phyloP scores from a whole-genome alignment of 2,888 invertebrate species.

The Agrochola lota region DNA sequence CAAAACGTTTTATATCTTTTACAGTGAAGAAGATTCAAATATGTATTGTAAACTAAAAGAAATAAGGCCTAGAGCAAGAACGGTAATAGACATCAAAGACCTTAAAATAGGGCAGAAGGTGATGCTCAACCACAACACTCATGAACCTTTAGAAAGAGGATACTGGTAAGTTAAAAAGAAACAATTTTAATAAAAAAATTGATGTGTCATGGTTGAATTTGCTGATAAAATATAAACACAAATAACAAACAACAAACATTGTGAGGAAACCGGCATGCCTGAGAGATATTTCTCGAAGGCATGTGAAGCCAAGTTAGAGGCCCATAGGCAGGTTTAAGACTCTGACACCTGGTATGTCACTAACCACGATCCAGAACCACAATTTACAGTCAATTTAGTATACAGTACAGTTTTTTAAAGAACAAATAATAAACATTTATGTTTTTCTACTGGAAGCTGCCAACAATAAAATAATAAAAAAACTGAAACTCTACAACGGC shows the following conservation, averaged over 20 bases:
- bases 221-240: too few species aligned
- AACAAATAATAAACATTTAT: background rate
- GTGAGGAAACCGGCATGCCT: too few species aligned
- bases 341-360: too few species aligned
- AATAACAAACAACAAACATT: too few species aligned
- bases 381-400: background rate
- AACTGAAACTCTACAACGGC: background rate
- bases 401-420: background rate
- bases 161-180: slow-evolving; percentile 90
- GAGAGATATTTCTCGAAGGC: too few species aligned
- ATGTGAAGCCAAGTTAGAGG: too few species aligned
- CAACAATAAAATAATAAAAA: too few species aligned
- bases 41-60: slow-evolving; percentile 85
- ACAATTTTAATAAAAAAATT: background rate
- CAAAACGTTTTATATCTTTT: slow-evolving; percentile 28
- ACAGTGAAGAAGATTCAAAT: slow-evolving; percentile 82
- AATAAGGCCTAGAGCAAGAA: slow-evolving; percentile 93
- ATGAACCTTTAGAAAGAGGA: slow-evolving; percentile 92
- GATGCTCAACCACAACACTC: slow-evolving; percentile 94
- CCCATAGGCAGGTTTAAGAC: too few species aligned
- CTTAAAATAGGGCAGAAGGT: slow-evolving; percentile 91
- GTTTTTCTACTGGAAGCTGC: background rate
- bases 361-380: background rate
- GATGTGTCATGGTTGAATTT: background rate
- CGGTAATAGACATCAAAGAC: slow-evolving; percentile 87